A percentile compares a stretch with the other conserved stretches of the same genome.
Evolutionary conservation across 1,140 invertebrate genomes (phyloP).

Genomic region (Chlorops oryzae): DNA sequence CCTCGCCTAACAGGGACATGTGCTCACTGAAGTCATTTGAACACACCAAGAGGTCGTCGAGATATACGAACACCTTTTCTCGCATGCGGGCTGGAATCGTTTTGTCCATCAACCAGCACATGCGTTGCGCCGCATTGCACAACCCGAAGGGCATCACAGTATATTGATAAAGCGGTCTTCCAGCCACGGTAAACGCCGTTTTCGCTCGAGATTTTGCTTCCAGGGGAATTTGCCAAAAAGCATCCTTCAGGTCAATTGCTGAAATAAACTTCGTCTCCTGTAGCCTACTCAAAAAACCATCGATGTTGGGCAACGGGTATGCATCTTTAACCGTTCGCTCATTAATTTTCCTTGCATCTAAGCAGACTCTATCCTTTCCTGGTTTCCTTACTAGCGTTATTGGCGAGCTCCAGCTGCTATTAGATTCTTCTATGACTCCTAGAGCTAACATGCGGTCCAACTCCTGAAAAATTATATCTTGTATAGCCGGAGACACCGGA

Average conservation of each 20-base stretch:
- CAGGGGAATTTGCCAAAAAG: constrained; percentile 39
- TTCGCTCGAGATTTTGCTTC: constrained; percentile 16
- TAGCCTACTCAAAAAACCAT: constrained; percentile 15
- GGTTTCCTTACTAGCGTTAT: constrained; percentile 27
- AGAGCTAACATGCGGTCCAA: constrained; percentile 23
- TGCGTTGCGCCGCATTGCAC: neutral
- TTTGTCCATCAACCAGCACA: constrained; percentile 2
- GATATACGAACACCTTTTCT: neutral
- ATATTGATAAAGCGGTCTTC: constrained; percentile 11
- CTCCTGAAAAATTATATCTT: constrained; percentile 7
- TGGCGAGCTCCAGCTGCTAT: constrained; percentile 26
- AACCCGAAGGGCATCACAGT: constrained; percentile 13
- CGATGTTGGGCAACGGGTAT: constrained; percentile 27
- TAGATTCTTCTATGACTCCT: constrained; percentile 20
- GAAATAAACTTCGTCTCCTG: constrained; percentile 18
- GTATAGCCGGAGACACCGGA: constrained; percentile 17
- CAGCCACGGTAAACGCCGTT: too few relatives aligned
- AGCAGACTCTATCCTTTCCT: constrained; percentile 19
- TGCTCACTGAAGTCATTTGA: constrained; percentile 40
- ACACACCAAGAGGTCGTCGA: constrained; percentile 50
- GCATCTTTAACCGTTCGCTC: constrained; percentile 26
- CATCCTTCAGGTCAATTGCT: constrained; percentile 14
- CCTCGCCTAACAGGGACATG: constrained; percentile 48
- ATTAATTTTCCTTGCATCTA: constrained; percentile 31
- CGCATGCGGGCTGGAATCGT: neutral